These are phyloP conservation scores for Emberiza fucata DNA, from an alignment of 2,113 vertebrate species.

Conservation along the genomic window DNA sequence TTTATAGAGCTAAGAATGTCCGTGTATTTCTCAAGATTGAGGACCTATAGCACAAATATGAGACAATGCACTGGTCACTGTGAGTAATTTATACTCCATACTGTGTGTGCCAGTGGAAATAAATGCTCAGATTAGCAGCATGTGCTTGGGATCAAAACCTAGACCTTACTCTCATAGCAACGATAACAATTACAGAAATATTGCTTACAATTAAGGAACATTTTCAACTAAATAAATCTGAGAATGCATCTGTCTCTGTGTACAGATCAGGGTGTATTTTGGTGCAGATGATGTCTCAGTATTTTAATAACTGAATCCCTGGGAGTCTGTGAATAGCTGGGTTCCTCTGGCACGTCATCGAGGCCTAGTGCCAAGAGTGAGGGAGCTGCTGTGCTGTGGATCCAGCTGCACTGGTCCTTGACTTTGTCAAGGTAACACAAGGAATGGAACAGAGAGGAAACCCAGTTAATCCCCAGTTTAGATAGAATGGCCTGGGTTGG, in stretches of 20 bases:
- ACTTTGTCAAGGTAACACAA: neutral
- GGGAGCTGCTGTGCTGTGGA: neutral
- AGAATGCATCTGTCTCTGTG: neutral
- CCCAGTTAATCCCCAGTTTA: neutral
- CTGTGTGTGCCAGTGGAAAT: neutral
- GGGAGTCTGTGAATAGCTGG: neutral
- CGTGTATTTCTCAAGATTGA: neutral
- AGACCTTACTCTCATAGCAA: neutral
- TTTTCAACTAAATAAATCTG: neutral
- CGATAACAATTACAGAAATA: neutral
- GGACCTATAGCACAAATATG: neutral
- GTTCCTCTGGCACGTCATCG: neutral
- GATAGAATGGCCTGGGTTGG: neutral
- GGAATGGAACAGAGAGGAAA: neutral
- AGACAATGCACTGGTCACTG: neutral
- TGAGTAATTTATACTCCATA: neutral
- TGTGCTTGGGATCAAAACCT: neutral
- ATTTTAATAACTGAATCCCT: neutral
- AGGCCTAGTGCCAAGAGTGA: neutral
- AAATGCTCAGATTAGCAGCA: neutral
- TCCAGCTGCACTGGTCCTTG: neutral
- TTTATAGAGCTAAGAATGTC: neutral
- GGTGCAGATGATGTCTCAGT: neutral
- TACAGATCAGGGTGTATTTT: neutral
- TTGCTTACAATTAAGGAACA: neutral